These are phyloP conservation scores for Heteronetta atricapilla DNA, from an alignment of 2,113 vertebrate genomes.

Conservation along the genomic window DNA sequence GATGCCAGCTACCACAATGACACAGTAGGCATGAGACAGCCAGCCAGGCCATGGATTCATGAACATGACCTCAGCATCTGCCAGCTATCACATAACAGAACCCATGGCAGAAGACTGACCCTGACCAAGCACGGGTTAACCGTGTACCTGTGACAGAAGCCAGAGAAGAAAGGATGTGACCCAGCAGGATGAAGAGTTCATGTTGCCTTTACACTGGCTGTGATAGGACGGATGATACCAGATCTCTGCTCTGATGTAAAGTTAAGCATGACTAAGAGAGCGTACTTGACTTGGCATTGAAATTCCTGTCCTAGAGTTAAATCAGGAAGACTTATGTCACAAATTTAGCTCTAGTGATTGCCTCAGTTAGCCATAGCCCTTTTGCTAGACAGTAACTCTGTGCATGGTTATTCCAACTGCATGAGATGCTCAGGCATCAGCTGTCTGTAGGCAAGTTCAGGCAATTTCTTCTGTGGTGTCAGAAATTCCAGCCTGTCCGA, in stretches of 20 bases:
- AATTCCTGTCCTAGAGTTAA: background rate
- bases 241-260: background rate
- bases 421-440: background rate
- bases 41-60: background rate
- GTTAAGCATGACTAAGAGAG: background rate
- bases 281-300: background rate
- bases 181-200: background rate
- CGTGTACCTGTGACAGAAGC: background rate
- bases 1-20: background rate
- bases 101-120: background rate
- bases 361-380: background rate
- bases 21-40: background rate
- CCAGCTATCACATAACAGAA: background rate
- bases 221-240: background rate
- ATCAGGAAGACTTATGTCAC: background rate
- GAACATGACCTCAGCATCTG: background rate
- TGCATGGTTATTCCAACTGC: fast-evolving
- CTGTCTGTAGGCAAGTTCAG: background rate
- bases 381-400: background rate
- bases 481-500: background rate
- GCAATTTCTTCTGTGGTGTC: background rate
- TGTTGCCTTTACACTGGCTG: background rate
- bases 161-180: fast-evolving
- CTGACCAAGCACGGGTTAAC: background rate
- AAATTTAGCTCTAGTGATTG: background rate